Evolutionary conservation across 2,113 vertebrate species (phyloP).

Genomic region (Sporophila hypoxantha): DNA sequence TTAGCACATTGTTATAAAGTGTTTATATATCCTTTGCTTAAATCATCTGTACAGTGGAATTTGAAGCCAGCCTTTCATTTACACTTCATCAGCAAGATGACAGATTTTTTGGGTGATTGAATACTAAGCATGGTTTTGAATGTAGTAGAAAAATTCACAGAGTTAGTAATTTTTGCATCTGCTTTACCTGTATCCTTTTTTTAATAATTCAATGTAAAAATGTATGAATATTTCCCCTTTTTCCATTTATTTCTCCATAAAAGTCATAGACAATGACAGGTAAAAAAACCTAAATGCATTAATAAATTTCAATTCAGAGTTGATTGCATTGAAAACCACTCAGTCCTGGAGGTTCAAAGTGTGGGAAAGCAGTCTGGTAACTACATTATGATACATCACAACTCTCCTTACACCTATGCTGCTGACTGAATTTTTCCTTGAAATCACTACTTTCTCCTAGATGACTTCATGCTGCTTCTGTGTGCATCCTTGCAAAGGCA

Average conservation of each 20-base stretch:
- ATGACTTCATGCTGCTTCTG: constrained; percentile 94
- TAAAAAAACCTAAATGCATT: neutral
- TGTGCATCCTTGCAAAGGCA: constrained; percentile 93
- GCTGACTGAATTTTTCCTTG: neutral
- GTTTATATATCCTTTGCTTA: neutral
- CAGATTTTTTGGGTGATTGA: neutral
- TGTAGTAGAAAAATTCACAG: neutral
- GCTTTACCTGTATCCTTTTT: neutral
- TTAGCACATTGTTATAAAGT: neutral
- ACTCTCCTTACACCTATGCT: neutral
- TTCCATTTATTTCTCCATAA: neutral
- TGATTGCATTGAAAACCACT: neutral
- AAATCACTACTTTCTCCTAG: constrained; percentile 58
- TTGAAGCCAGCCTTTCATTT: neutral
- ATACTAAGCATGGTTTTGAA: neutral
- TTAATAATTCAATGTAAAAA: neutral
- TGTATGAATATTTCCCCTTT: neutral
- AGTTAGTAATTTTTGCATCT: neutral
- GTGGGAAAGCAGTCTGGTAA: neutral
- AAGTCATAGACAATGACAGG: neutral
- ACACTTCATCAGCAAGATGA: neutral
- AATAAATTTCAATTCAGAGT: neutral
- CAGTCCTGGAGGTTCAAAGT: neutral
- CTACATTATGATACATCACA: neutral
- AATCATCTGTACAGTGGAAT: neutral